Base-by-base conservation (phyloP, 1,140 invertebrate genomes). In the Temnothorax curvispinosus region DNA sequence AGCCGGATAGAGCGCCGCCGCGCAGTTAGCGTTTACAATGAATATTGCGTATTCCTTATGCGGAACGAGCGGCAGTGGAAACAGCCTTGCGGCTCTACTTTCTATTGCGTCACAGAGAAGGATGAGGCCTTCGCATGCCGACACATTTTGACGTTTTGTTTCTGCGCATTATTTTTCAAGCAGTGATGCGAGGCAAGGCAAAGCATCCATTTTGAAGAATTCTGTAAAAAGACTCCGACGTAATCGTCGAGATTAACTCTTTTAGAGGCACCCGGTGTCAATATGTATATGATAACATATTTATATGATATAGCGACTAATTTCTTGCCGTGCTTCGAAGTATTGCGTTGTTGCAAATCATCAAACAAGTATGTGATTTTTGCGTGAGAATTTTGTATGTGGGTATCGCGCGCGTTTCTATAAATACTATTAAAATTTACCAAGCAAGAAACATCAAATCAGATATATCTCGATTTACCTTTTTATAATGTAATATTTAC, bases 31-130 rank as follows among this genome's bases (percentile, higher is more conserved):
- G n/a, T 58, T 77, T 44, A 44, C 64, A 77, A 86, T 72, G 65
- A 69, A 41, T 50, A 52, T 87, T 75, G 65, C 72, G 65, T 72
- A 65, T 67, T 81, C 65, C 74, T 88, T 65, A 38, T 27, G 64
- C 72, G 86, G 41, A 32, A 62, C 47, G n/a, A 65, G 13, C 54
- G 58, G 32, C 75, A 58, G 21, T 89, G 69, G 88, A 91, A 91
- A 90, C 86, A 92, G 77, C 91, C 90, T 92, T 91, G 91, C 62
- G 89, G 62, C 78, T 88, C 91, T 88, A 91, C 91, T 92, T 92
- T 92, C 91, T 89, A 92, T 92, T 91, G 72, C 90, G 89, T 91
- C 88, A 89, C 75, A 27, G 62, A 87, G 76, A 85, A 81, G 86
- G 82, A 81, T 67, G 88, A 88, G 90, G 75, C 90, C 90, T 91